These are phyloP conservation scores for Condylura cristata DNA, from an alignment of 2,113 vertebrate species.

Conservation along the genomic window DNA sequence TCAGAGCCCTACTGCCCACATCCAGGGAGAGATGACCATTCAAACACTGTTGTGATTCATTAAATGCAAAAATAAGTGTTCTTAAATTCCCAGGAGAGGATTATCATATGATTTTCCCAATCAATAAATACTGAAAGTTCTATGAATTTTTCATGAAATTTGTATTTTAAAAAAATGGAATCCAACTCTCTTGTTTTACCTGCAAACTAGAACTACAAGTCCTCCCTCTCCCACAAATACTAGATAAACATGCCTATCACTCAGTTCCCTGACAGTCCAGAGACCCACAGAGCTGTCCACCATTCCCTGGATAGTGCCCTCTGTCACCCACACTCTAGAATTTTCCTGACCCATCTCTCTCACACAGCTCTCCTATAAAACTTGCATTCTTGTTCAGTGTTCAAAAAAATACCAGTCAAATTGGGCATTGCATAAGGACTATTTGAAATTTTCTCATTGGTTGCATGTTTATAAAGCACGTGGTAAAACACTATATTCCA, in stretches of 20 bases:
- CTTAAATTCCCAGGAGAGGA: not conserved
- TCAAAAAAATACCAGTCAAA: not conserved
- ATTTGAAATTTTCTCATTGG: not conserved
- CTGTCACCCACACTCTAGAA: not conserved
- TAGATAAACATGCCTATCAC: not conserved
- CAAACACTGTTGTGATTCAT: not conserved
- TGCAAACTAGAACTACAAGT: not conserved
- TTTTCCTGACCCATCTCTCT: not conserved
- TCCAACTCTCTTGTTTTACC: not conserved
- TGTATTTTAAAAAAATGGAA: not conserved
- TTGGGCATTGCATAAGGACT: not conserved
- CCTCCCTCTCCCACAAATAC: not conserved
- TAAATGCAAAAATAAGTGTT: not conserved
- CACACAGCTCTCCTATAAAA: not conserved
- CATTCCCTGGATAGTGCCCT: not conserved
- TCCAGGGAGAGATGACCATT: not conserved
- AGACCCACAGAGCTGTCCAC: not conserved
- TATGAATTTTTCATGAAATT: not conserved
- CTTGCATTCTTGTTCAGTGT: not conserved
- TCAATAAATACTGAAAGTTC: constrained; percentile 7
- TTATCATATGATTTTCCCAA: not conserved
- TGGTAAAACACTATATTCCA: not conserved
- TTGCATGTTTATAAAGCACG: not conserved
- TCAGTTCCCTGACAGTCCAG: not conserved
- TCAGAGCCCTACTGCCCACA: rapidly evolving